Evolutionary conservation across 1,140 invertebrate genomes (phyloP), one percentile per base, ranked within the genome.

Genomic region (Campodea augens): DNA sequence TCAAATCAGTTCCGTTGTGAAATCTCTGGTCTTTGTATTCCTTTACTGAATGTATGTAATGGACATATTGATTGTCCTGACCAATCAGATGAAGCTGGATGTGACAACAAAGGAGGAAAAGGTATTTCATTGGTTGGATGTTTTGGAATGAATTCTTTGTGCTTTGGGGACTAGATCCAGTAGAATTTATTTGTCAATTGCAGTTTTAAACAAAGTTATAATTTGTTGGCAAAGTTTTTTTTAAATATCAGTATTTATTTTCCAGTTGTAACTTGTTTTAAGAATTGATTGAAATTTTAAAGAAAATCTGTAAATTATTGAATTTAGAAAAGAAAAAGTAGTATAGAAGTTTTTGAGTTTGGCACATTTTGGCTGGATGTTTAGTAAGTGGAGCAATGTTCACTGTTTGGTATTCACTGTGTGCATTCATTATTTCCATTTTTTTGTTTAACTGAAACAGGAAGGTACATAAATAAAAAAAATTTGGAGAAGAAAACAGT

Each of bases 51-150:
- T 25, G 65, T 81, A 0, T 89, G 84, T 55, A 73, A 88, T 57
- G 71, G 71, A 2, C 55, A 65, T 0, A 51, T 60, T 2, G 79
- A 90, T 47, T 91, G 87, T 66, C 73, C 75, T 1, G 81, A 87
- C 63, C 69, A 68, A 23, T 77, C 73, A 37, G 90, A 95, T 61
- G 87, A 91, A 55, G 27, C 56, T 5, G 65, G 53, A 13, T 63
- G 62, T n/a, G n/a, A n/a, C n/a, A n/a, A n/a, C 46, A 53, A 48
- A 15, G 19, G 22, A 21, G 18, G 18, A 18, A 20, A 41, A 41
- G n/a, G n/a, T n/a, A 41, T n/a, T 41, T 19, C 15, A 21, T 41
- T 41, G 12, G 19, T 39, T 39, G 19, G 7, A 10, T 32, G n/a
- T n/a, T n/a, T n/a, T 32, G 27, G 27, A 32, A 32, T n/a, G 15